A percentile compares a stretch with the other conserved stretches of the same genome.
These are phyloP conservation scores for Epinephelus cyanopodus DNA, from an alignment of 2,113 vertebrate species.

Conservation along the genomic window DNA sequence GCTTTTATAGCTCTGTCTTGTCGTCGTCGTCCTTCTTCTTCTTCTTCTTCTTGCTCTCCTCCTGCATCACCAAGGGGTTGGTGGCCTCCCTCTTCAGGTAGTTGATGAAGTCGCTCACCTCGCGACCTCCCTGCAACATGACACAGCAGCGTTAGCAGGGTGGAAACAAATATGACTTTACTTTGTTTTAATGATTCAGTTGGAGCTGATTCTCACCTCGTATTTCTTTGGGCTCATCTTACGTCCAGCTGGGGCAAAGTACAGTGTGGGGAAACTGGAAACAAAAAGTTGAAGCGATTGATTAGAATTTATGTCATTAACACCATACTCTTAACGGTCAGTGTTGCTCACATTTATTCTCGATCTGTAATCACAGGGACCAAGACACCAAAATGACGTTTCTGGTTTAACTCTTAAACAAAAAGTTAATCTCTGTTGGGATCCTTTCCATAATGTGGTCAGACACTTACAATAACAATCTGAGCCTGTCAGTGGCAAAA, in stretches of 20 bases:
- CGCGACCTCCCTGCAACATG: conserved; percentile 91
- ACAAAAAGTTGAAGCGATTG: conserved; percentile 1
- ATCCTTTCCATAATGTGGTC: too few relatives aligned
- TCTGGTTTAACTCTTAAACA: too few relatives aligned
- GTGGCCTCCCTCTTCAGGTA: conserved; percentile 95
- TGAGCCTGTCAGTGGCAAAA: too few relatives aligned
- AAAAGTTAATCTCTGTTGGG: too few relatives aligned
- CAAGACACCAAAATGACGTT: too few relatives aligned
- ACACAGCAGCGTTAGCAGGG: not conserved
- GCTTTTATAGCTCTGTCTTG: conserved; percentile 81
- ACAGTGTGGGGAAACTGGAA: conserved; percentile 95
- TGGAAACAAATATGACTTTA: not conserved
- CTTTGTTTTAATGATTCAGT: not conserved
- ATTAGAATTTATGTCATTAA: not conserved
- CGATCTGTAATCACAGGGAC: not conserved
- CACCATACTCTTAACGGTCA: not conserved
- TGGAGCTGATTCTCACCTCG: conserved; percentile 83
- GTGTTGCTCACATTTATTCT: not conserved
- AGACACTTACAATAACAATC: too few relatives aligned
- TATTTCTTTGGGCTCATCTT: conserved; percentile 97
- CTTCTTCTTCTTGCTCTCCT: conserved; percentile 95
- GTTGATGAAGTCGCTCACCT: conserved; percentile 94
- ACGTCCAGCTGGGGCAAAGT: conserved; percentile 93
- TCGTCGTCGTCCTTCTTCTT: conserved; percentile 71
- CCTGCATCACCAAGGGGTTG: conserved; percentile 88